Base-by-base conservation (phyloP, 1,140 invertebrate species). In the Aphidius ervi region DNA sequence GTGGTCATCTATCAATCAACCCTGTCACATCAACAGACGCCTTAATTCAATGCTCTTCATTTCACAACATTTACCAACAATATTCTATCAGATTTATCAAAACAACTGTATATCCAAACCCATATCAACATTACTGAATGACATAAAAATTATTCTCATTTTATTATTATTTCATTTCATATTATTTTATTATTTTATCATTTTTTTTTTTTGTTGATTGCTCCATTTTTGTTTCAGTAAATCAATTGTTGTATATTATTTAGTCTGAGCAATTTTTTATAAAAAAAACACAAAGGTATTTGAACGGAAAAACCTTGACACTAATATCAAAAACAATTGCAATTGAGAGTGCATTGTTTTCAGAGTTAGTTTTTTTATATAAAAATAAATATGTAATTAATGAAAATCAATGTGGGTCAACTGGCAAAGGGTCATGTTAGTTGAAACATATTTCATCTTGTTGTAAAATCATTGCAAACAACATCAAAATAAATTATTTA, bases 271-370 rank as follows among this genome's bases (percentile, higher is more conserved):
- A 52, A 52, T 52, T 52, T 23, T 9, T 52, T 40, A 10, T 4
- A 43, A 8, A 8, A 5, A 37, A 39, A 37, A 37, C 4, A 40
- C 39, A 9, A 39, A 41, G 39, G 49, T 50, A 46, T 16, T n/a
- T 50, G 57, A 41, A 6, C n/a, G 16, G 10, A 31, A 6, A 46
- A 46, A 45, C 52, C 49, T 46, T 45, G 58, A 45, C 49, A 59
- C 49, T 59, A 59, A 59, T 59, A 52, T 59, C 58, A n/a, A n/a
- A 59, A 49, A 52, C 58, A 53, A 37, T 43, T 40, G 9, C 23
- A 7, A 37, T 37, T 37, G 39, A 54, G 5, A n/a, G 1, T 6
- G 52, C 52, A 54, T 54, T 54, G 39, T 54, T 54, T 52, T 10
- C 6, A 52, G 9, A 43, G 31, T 37, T 52, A 52, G 3, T 52